A percentile compares a stretch with the other conserved stretches of the same genome.
phyloP scores from a whole-genome alignment of 1,140 invertebrate species.

The Solenopsis invicta region DNA sequence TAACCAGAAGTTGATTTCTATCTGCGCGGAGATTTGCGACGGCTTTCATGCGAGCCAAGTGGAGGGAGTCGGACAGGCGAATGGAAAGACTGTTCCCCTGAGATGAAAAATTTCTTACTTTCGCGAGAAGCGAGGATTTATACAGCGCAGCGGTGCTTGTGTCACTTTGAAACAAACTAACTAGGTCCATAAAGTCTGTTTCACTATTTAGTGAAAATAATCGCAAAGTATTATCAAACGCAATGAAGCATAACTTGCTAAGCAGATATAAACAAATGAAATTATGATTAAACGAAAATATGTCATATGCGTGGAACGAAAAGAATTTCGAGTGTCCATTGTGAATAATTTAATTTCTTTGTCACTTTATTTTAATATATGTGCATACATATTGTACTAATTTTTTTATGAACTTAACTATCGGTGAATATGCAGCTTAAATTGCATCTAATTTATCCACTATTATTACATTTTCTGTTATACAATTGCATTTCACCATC shows the following conservation, averaged over 20 bases:
- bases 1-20: conserved; percentile 55
- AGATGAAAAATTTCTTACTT: conserved; percentile 57
- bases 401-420: not conserved
- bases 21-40: conserved; percentile 47
- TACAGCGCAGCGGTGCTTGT: conserved; percentile 18
- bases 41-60: conserved; percentile 42
- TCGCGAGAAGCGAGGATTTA: conserved; percentile 45
- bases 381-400: not conserved
- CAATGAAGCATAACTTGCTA: conserved; percentile 16
- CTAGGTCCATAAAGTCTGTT: not conserved
- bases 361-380: not conserved
- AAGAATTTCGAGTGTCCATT: not conserved
- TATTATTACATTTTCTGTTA: not conserved
- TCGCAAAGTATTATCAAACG: not conserved
- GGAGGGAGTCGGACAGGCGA: not conserved
- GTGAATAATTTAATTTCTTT: not conserved
- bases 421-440: not conserved
- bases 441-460: not conserved
- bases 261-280: not conserved
- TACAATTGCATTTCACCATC: not conserved
- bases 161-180: conserved; percentile 43
- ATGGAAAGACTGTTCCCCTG: conserved; percentile 25
- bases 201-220: conserved; percentile 10
- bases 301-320: not conserved
- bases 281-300: not conserved